Evolutionary conservation across 2,888 invertebrate species (phyloP), one percentile per base, ranked within the genome.

Genomic region (Bellardia bayeri): DNA sequence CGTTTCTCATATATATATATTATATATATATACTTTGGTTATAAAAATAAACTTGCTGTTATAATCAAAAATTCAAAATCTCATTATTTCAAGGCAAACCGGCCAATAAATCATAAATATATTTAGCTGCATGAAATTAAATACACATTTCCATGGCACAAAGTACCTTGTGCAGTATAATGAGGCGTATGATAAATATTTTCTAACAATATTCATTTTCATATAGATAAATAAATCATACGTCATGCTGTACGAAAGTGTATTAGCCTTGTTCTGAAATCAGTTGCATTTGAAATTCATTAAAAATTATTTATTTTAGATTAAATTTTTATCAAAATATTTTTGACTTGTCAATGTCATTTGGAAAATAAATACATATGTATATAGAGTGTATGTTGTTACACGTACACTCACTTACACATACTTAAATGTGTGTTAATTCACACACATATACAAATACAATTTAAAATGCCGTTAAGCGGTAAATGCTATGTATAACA

Each of bases 341-440:
- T 40, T 82, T 85, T 56, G 69, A 79, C 81, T 82, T 75, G 49
- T 75, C 81, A 87, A 87, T 85, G 85, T 40, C 81, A 85, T 66
- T 86, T 74, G 42, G 30, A 6, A 63, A 7, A 30, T 0, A 61
- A 4, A 30, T 2, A 8, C 8, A 56, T 2, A n/a, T n/a, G n/a
- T n/a, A 56, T 3, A 56, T 23, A 37, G 4, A 37, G 23, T 23
- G 30, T 11, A 13, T 33, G 7, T 69, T 75, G 66, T 58, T 64
- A 66, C 16, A 61, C 61, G 13, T 33, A 30, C 13, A 13, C 16
- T 33, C 13, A 13, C 16, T 33, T 33, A 61, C 23, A 56, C 7
- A 56, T 56, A 56, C 56, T 23, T 56, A 56, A 16, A 11, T 71
- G 30, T 40, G 40, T 49, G 54, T 40, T 23, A 54, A 13, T 16